These are phyloP conservation scores for Takifugu flavidus DNA, from an alignment of 2,113 vertebrate species.

Conservation along the genomic window DNA sequence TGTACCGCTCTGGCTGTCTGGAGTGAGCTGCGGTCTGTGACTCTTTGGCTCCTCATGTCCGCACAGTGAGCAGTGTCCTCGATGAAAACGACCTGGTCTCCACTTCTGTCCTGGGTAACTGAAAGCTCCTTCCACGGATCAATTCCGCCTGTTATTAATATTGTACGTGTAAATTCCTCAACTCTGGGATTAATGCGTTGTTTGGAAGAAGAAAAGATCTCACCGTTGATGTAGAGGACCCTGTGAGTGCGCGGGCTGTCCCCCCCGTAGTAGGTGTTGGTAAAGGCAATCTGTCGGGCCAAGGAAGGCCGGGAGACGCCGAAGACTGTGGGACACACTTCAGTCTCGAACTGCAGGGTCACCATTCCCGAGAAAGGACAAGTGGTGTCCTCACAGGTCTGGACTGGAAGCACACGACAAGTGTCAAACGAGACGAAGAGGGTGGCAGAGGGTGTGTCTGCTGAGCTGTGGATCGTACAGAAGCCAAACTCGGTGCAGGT, in stretches of 20 bases:
- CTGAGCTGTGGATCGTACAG: constrained; percentile 64
- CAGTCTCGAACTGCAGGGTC: constrained; percentile 63
- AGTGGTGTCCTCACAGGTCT: constrained; percentile 75
- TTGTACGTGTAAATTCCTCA: no score
- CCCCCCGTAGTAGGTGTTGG: constrained; percentile 81
- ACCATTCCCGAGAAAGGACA: constrained; percentile 79
- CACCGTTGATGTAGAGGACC: constrained; percentile 79
- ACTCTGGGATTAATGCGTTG: no score
- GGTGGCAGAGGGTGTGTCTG: background rate
- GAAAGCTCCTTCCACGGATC: constrained; percentile 77
- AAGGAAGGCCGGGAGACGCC: constrained; percentile 70
- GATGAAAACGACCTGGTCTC: constrained; percentile 63
- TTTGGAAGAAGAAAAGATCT: constrained; percentile 4
- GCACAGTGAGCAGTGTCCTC: constrained; percentile 74
- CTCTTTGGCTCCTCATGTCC: constrained; percentile 56
- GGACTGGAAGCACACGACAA: constrained; percentile 60
- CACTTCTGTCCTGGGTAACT: constrained; percentile 49
- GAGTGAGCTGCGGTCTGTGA: constrained; percentile 58
- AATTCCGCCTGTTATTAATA: constrained; percentile 60
- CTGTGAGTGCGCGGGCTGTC: constrained; percentile 58
- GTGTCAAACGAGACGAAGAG: no score
- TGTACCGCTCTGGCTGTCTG: constrained; percentile 64
- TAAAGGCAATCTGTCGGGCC: constrained; percentile 68
- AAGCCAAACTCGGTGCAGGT: constrained; percentile 86
- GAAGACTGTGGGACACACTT: constrained; percentile 76